A percentile compares a stretch with the other conserved stretches of the same genome.
Evolutionary conservation across 2,888 invertebrate species (phyloP).

Genomic region (Ceramica pisi): DNA sequence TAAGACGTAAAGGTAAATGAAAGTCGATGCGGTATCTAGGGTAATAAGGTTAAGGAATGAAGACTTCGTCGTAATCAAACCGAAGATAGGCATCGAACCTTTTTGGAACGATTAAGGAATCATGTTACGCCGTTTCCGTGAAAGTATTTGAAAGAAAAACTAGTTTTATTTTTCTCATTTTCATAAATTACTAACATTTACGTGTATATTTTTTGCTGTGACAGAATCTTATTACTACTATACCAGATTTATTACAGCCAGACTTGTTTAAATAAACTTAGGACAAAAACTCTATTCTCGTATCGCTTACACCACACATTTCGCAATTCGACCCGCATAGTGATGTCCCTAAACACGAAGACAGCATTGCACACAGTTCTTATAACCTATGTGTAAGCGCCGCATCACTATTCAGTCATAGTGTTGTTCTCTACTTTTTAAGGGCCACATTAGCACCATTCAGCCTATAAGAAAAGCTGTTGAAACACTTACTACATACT

Average conservation of each 20-base stretch:
- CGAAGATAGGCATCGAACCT: conserved; percentile 32
- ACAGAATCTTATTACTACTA: not conserved
- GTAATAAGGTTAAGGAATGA: conserved; percentile 36
- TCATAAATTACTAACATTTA: conserved; percentile 10
- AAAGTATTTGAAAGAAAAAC: conserved; percentile 42
- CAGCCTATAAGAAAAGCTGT: conserved; percentile 33
- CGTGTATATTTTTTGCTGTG: conserved; percentile 4
- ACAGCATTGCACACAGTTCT: conserved; percentile 57
- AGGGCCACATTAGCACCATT: conserved; percentile 53
- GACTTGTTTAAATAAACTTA: not conserved
- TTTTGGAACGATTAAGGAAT: conserved; percentile 19
- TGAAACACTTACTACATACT: conserved; percentile 46
- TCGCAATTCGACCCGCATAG: conserved; percentile 72
- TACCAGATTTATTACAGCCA: not conserved
- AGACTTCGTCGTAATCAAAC: conserved; percentile 26
- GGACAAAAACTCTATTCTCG: conserved; percentile 12
- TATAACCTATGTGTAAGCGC: conserved; percentile 54
- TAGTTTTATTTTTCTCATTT: conserved; percentile 15
- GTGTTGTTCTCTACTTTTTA: conserved; percentile 53
- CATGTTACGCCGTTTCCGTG: conserved; percentile 42
- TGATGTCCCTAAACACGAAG: conserved; percentile 68
- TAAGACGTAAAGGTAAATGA: conserved; percentile 10
- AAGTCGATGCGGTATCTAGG: conserved; percentile 12
- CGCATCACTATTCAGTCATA: conserved; percentile 49
- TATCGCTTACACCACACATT: conserved; percentile 61